These are phyloP conservation scores for Anthoscopus minutus DNA, from an alignment of 2,113 vertebrate species.

Conservation along the genomic window DNA sequence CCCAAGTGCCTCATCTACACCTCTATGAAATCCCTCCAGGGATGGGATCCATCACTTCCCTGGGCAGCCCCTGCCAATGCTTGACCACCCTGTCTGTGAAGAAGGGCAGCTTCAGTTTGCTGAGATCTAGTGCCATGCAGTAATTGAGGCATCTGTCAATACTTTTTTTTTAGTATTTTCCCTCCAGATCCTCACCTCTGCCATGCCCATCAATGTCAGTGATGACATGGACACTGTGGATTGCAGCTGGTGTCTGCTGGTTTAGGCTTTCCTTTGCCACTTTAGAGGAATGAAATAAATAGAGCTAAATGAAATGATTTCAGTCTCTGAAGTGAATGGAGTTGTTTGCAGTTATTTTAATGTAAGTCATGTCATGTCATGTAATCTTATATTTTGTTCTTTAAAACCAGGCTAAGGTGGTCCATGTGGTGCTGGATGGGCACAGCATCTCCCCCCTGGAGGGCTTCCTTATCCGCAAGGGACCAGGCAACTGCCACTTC, in stretches of 20 bases:
- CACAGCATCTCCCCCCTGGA: conserved; percentile 79
- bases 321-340: background rate
- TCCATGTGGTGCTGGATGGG: conserved; percentile 83
- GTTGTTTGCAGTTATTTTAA: background rate
- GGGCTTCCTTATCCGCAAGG: conserved; percentile 93
- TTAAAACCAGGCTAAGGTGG: conserved; percentile 79
- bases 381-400: background rate
- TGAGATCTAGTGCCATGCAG: background rate
- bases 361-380: background rate
- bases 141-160: background rate
- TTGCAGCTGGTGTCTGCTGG: background rate
- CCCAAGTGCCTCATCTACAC: background rate
- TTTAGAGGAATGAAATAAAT: background rate
- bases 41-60: background rate
- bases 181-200: background rate
- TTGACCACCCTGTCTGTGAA: background rate
- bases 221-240: background rate
- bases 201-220: background rate
- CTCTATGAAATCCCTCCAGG: background rate
- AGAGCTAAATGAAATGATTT: background rate
- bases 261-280: background rate
- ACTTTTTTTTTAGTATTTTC: accelerated
- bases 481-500: conserved; percentile 94
- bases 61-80: background rate
- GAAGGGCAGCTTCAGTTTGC: background rate